A percentile compares a stretch with the other conserved stretches of the same genome.
These are phyloP conservation scores for Centrocercus urophasianus DNA, from an alignment of 2,113 vertebrate species.

Conservation along the genomic window DNA sequence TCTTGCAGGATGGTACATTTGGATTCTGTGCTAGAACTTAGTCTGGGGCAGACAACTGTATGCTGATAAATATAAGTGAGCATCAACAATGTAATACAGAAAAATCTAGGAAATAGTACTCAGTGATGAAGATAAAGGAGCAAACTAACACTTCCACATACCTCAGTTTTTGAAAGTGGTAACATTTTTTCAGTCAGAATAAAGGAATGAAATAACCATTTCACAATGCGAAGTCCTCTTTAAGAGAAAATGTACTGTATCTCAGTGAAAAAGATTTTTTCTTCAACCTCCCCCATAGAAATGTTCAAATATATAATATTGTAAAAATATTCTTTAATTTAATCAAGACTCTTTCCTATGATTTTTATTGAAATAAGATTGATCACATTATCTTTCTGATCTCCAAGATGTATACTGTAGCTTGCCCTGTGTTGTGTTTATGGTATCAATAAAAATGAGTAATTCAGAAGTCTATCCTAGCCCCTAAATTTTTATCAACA, in stretches of 20 bases:
- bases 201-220: not conserved
- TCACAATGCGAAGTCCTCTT: not conserved
- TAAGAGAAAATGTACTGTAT: not conserved
- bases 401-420: not conserved
- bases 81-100: rapidly evolving
- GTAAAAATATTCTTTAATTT: not conserved
- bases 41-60: not conserved
- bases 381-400: slow-evolving; percentile 33
- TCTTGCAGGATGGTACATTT: not conserved
- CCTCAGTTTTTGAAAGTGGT: not conserved
- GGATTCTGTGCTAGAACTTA: not conserved
- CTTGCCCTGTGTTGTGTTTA: not conserved
- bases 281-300: not conserved
- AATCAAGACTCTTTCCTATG: not conserved
- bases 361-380: slow-evolving; percentile 56
- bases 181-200: not conserved
- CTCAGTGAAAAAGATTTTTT: not conserved
- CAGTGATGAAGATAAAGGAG: not conserved
- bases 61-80: rapidly evolving
- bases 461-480: slow-evolving; percentile 42
- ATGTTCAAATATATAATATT: not conserved
- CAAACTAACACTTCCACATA: not conserved
- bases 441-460: slow-evolving; percentile 46
- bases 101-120: not conserved
- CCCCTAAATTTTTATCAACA: slow-evolving; percentile 45